Evolutionary conservation across 2,888 invertebrate genomes (phyloP).

Genomic region (Tolmerus cingulatus): DNA sequence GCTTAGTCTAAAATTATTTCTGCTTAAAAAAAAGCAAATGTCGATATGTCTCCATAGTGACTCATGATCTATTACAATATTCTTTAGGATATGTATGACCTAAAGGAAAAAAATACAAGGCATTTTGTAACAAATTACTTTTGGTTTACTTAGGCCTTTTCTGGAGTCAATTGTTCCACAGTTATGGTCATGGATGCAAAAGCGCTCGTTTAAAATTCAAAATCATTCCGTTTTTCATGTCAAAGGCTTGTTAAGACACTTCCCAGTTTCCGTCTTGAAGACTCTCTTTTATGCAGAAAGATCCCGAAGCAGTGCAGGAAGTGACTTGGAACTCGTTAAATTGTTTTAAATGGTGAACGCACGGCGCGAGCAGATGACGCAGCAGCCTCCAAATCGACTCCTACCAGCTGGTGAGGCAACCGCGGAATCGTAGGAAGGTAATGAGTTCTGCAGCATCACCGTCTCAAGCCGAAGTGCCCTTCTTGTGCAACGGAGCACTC

Average conservation of each 20-base stretch:
- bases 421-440: background rate
- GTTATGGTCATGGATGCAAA: background rate
- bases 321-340: background rate
- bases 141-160: background rate
- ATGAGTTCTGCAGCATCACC: slow-evolving; percentile 2
- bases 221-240: background rate
- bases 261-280: background rate
- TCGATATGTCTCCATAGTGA: background rate
- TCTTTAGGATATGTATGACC: background rate
- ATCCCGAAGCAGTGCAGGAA: background rate
- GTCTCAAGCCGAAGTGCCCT: background rate
- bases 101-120: background rate
- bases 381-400: background rate
- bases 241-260: background rate
- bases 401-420: slow-evolving; percentile 1
- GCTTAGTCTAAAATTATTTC: background rate
- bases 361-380: background rate
- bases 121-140: background rate
- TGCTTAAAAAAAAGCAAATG: background rate
- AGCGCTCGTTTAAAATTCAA: background rate
- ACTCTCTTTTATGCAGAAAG: background rate
- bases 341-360: background rate
- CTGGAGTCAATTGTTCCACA: background rate
- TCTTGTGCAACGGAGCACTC: background rate
- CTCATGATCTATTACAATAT: background rate